These are phyloP conservation scores for Penaeus japonicus DNA, from an alignment of 1,140 invertebrate genomes.

Conservation along the genomic window DNA sequence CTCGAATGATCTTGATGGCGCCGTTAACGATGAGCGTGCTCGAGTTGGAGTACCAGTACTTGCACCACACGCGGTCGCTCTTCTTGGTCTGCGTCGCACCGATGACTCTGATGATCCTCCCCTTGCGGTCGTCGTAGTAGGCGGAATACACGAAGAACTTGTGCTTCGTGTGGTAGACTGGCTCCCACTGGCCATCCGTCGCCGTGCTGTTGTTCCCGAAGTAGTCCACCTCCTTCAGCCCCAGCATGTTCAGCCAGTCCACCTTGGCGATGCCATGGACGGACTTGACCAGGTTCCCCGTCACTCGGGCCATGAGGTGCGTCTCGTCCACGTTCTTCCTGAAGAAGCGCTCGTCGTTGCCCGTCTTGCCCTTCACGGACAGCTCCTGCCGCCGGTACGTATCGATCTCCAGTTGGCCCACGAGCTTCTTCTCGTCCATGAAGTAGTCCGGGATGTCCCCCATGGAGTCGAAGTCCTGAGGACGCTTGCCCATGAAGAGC, in stretches of 20 bases:
- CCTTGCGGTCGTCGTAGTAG: slow-evolving; percentile 73
- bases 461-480: slow-evolving; percentile 27
- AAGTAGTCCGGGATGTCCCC: slow-evolving; percentile 57
- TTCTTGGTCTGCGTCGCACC: slow-evolving; percentile 73
- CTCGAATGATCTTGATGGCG: slow-evolving; percentile 77
- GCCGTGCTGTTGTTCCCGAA: slow-evolving; percentile 58
- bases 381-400: slow-evolving; percentile 55
- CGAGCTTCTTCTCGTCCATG: slow-evolving; percentile 55
- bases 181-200: slow-evolving; percentile 63
- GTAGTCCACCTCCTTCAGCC: slow-evolving; percentile 40
- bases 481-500: slow-evolving; percentile 38
- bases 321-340: slow-evolving; percentile 59
- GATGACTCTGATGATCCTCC: slow-evolving; percentile 74
- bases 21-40: slow-evolving; percentile 61
- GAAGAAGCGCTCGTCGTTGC: slow-evolving; percentile 53
- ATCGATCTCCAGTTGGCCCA: slow-evolving; percentile 59
- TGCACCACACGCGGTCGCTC: slow-evolving; percentile 80
- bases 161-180: slow-evolving; percentile 63
- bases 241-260: slow-evolving; percentile 47
- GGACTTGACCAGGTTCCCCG: slow-evolving; percentile 49
- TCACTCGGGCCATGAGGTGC: slow-evolving; percentile 54
- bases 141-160: slow-evolving; percentile 94
- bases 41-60: slow-evolving; percentile 75
- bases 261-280: slow-evolving; percentile 49
- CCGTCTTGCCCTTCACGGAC: slow-evolving; percentile 52